phyloP scores from a whole-genome alignment of 2,797 vertebrate genomes.

The Leontopithecus rosalia region DNA sequence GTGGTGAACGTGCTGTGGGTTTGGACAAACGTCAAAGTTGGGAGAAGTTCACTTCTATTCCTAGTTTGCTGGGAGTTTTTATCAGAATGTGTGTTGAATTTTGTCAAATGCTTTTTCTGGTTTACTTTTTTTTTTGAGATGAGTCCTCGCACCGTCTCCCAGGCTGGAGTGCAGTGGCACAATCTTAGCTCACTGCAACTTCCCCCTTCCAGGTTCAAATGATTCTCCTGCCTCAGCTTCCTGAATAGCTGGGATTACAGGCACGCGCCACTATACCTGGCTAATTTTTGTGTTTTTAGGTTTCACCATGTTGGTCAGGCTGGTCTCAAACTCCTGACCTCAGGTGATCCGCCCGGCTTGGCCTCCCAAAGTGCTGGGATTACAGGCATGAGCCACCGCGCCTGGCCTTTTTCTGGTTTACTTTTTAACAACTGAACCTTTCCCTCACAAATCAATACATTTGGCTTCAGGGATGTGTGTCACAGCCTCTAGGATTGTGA shows the following conservation, averaged over 20 bases:
- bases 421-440: not conserved
- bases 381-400: too few species aligned
- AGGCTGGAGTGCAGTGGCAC: too few species aligned
- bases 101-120: not conserved
- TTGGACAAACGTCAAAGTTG: not conserved
- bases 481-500: not conserved
- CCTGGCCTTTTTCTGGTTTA: not conserved
- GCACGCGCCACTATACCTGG: fast-evolving
- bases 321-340: too few species aligned
- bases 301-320: too few species aligned
- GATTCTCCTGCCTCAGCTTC: too few species aligned
- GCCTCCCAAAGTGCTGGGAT: too few species aligned
- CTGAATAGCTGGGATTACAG: too few species aligned
- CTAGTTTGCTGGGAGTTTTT: not conserved
- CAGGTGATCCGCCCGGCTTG: too few species aligned
- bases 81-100: not conserved
- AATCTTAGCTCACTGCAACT: too few species aligned
- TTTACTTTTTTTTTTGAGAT: not conserved
- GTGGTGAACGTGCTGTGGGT: fast-evolving
- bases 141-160: too few species aligned
- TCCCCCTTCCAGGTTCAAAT: too few species aligned
- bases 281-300: too few species aligned
- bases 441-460: not conserved
- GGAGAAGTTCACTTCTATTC: not conserved
- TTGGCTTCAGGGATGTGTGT: not conserved